These are phyloP conservation scores for Macrocentrus cingulum DNA, from an alignment of 1,140 invertebrate species.

Conservation along the genomic window DNA sequence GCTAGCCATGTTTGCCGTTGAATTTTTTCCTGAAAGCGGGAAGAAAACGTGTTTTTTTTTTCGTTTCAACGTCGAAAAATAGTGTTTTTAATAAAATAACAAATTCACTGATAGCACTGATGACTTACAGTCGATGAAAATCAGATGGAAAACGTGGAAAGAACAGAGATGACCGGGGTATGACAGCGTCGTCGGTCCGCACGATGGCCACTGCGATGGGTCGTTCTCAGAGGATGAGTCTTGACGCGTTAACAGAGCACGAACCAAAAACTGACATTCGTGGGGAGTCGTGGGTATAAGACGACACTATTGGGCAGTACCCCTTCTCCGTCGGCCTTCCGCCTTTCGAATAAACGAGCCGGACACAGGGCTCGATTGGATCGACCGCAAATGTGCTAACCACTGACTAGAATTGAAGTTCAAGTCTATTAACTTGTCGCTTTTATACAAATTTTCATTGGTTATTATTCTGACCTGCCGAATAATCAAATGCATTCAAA, in stretches of 20 bases:
- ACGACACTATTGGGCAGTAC: conserved; percentile 23
- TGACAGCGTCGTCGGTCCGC: not conserved
- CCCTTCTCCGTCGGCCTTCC: conserved; percentile 29
- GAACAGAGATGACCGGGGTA: too few species aligned
- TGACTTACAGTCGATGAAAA: too few species aligned
- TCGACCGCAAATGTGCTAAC: not conserved
- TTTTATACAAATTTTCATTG: too few species aligned
- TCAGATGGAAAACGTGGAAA: too few species aligned
- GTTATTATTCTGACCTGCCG: too few species aligned
- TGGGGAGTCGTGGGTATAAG: conserved; percentile 30
- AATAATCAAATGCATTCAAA: too few species aligned
- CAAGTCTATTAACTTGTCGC: too few species aligned
- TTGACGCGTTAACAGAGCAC: conserved; percentile 38
- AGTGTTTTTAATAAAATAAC: too few species aligned
- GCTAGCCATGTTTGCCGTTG: conserved; percentile 49
- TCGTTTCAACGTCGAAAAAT: too few species aligned
- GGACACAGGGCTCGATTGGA: not conserved
- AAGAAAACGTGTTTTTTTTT: too few species aligned
- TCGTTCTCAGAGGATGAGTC: conserved; percentile 26
- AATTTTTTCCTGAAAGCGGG: not conserved
- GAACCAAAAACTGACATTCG: conserved; percentile 44
- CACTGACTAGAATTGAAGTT: too few species aligned
- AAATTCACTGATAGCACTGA: too few species aligned
- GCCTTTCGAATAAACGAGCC: conserved; percentile 30
- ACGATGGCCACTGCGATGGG: conserved; percentile 31